Base-by-base conservation (phyloP, 2,888 invertebrate genomes). In the Noctua comes region DNA sequence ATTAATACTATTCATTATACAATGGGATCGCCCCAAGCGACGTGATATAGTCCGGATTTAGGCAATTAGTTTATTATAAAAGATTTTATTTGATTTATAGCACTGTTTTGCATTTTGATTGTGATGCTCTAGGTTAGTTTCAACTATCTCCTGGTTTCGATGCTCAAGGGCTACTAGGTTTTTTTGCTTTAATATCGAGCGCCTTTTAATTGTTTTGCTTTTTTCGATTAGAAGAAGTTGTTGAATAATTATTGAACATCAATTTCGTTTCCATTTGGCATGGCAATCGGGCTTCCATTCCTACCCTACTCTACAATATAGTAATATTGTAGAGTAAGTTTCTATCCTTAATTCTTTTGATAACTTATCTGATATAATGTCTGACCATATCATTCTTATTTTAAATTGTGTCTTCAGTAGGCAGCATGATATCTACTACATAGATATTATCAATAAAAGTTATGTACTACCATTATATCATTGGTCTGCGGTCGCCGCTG, bases 391-490 rank as follows among this genome's bases (percentile, higher is more conserved):
- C 24, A 48, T 27, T 27, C 6, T 27, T 24, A 48, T 70, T 40
- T 40, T 8, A 59, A 73, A 64, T 70, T 36, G 4, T 65, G 36
- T 59, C 27, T 69, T 16, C n/a, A 69, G 62, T 31, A 59, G 46
- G 13, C 40, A 73, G 48, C 40, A 69, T 85, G 62, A n/a, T 11
- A 36, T 75, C 36, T 57, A 40, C 54, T 69, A 27, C 54, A 46
- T 27, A 27, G 57, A 79, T 79, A 72, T 40, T 73, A 86, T 86
- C 83, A 73, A 83, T 85, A 83, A 83, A 81, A 72, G 81, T 83
- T 77, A 82, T 69, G 69, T 82, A 76, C 80, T 80, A 77, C 75
- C 59, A 80, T 86, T 75, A 78, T 88, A 87, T 87, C 79, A 86
- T 64, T 82, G 73, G 74, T 51, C 68, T 86, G 79, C 79, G 82